Base-by-base conservation (phyloP, 1,140 invertebrate species). In the Trigoniulus corallinus region DNA sequence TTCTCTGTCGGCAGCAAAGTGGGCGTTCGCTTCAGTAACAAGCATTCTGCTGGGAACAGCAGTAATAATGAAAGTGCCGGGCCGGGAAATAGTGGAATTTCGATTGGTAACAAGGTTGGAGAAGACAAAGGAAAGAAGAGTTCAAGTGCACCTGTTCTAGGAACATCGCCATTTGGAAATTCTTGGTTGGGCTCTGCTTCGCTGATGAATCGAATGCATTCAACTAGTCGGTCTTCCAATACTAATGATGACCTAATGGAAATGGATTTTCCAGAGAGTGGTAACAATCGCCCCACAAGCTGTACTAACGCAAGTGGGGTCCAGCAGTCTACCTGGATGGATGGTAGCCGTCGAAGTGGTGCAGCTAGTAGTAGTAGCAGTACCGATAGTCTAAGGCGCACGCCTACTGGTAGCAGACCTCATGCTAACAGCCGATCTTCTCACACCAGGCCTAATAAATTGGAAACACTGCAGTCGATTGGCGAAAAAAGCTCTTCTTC, bases 1-100 rank as follows among this genome's bases (percentile, higher is more conserved):
- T 81, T 79, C 58, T 81, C 79, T 24, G 77, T 81, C 27, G 80
- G 80, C 15, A 79, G 46, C n/a, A 53, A 52, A n/a, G 34, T 52
- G 10, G 25, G 42, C 15, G 7, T 49, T 12, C 20, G 42, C 12
- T 50, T 47, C 34, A 46, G 22, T 24, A 55, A 53, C 25, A 22
- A 34, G 2, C 27, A n/a, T 44, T n/a, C n/a, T n/a, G n/a, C n/a
- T n/a, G n/a, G n/a, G n/a, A n/a, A n/a, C n/a, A n/a, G n/a, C 4
- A 52, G 3, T 47, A 21, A 21, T 48, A 4, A 3, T n/a, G 26
- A 37, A 10, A 3, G n/a, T 3, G 7, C 21, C 3, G 45, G 21
- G 7, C 4, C 26, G n/a, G 26, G 7, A 3, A 23, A 29, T 21
- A 51, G 45, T 18, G 77, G n/a, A n/a, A n/a, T 53, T 72, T 75